These are phyloP conservation scores for Anagyrus pseudococci DNA, from an alignment of 2,888 invertebrate genomes.

Conservation along the genomic window DNA sequence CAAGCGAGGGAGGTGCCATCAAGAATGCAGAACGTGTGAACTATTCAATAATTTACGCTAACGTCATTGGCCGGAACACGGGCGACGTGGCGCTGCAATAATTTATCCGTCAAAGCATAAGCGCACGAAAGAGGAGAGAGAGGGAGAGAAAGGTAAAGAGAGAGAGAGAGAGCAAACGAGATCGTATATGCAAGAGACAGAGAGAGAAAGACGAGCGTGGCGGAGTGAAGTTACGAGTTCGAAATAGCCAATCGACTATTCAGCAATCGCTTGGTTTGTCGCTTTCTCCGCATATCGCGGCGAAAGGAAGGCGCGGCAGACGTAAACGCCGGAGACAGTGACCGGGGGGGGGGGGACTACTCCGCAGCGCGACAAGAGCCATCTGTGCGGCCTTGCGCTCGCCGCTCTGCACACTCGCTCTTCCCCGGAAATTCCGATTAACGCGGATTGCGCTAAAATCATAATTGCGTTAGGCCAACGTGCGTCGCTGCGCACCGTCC, in stretches of 20 bases:
- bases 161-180: too few species aligned
- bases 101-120: constrained; percentile 6
- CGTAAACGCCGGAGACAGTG: neutral
- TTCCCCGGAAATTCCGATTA: constrained; percentile 32
- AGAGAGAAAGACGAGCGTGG: too few species aligned
- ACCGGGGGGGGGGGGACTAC: neutral
- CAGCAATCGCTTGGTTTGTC: constrained; percentile 18
- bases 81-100: neutral
- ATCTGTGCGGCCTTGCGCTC: neutral
- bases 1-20: neutral
- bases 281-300: constrained; percentile 10
- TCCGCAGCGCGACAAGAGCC: too few species aligned
- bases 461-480: constrained; percentile 34
- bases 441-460: constrained; percentile 35
- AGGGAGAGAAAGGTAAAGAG: too few species aligned
- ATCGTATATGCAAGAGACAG: too few species aligned
- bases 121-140: too few species aligned
- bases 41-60: constrained; percentile 19
- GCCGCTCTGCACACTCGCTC: neutral
- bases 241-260: neutral
- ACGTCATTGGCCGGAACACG: constrained; percentile 1
- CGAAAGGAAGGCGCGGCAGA: too few species aligned
- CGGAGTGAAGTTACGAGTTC: constrained; percentile 3
- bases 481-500: neutral
- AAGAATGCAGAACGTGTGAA: constrained; percentile 16